Evolutionary conservation across 2,797 vertebrate species (phyloP).

Genomic region (Megaceryle alcyon): DNA sequence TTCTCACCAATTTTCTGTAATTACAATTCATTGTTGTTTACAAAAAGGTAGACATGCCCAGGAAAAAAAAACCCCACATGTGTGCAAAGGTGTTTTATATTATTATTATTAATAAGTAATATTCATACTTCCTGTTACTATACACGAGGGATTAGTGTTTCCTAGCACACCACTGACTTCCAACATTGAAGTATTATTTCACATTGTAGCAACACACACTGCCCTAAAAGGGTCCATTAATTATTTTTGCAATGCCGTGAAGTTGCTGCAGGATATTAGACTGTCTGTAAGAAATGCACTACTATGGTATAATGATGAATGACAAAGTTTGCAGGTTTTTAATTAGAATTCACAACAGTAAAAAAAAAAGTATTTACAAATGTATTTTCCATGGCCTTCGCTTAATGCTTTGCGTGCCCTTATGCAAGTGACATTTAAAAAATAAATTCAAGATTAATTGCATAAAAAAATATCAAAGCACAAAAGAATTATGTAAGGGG

Average conservation of each 20-base stretch:
- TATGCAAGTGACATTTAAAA: not conserved
- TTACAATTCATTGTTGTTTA: conserved; percentile 53
- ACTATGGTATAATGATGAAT: conserved; percentile 35
- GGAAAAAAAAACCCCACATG: conserved; percentile 32
- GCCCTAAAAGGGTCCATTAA: conserved; percentile 58
- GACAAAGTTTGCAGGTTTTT: conserved; percentile 24
- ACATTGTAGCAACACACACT: conserved; percentile 38
- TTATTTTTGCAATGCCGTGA: conserved; percentile 47
- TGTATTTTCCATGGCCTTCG: not conserved
- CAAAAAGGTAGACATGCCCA: not conserved
- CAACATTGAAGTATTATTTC: conserved; percentile 64
- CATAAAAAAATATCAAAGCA: not conserved
- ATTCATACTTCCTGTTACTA: conserved; percentile 62
- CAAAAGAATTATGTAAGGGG: not conserved
- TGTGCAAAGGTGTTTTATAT: conserved; percentile 32
- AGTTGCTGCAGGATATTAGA: conserved; percentile 61
- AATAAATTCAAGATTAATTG: not conserved
- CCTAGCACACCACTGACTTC: conserved; percentile 54
- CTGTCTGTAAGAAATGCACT: conserved; percentile 23
- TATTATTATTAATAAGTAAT: conserved; percentile 72
- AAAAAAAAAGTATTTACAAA: not conserved
- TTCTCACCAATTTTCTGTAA: conserved; percentile 59
- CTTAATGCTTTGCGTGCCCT: not conserved
- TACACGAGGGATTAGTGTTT: conserved; percentile 58
- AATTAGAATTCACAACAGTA: conserved; percentile 44